Evolutionary conservation across 2,797 vertebrate species (phyloP).

Genomic region (Mionectes olivaceus): DNA sequence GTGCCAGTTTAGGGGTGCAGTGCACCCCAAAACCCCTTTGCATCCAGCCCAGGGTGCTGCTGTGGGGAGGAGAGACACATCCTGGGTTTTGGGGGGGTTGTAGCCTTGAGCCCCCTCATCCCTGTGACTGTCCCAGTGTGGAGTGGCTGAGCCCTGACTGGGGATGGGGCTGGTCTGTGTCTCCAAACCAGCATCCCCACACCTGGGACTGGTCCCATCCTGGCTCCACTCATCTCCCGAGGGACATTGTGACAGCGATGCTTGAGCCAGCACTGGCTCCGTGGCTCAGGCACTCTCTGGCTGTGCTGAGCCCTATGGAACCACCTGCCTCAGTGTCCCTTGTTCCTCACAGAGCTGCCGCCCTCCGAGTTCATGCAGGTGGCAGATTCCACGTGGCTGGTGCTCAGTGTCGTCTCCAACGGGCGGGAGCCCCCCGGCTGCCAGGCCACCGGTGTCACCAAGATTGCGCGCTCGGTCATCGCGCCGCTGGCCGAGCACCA

Average conservation of each 20-base stretch:
- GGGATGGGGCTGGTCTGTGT: background rate
- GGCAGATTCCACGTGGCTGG: constrained; percentile 91
- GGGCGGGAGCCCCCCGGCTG: constrained; percentile 85
- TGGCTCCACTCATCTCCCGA: rapidly evolving
- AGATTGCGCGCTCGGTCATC: constrained; percentile 95
- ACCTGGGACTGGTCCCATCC: background rate
- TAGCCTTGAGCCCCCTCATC: rapidly evolving
- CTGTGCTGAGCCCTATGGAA: rapidly evolving
- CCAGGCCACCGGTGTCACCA: constrained; percentile 94
- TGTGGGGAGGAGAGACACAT: rapidly evolving
- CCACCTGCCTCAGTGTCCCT: background rate
- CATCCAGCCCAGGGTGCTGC: background rate
- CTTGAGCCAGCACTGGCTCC: rapidly evolving
- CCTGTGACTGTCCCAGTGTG: rapidly evolving
- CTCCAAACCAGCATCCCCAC: background rate
- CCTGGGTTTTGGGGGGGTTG: rapidly evolving
- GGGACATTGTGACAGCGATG: rapidly evolving
- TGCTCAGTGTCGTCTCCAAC: constrained; percentile 92
- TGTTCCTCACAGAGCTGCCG: constrained; percentile 83
- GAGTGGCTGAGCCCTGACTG: background rate
- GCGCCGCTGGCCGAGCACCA: constrained; percentile 92
- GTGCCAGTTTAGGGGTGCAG: background rate
- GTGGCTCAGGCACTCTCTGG: rapidly evolving
- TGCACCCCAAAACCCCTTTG: rapidly evolving
- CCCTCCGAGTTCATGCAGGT: constrained; percentile 92